Evolutionary conservation across 2,797 vertebrate species (phyloP).

Genomic region (Mergus octosetaceus): DNA sequence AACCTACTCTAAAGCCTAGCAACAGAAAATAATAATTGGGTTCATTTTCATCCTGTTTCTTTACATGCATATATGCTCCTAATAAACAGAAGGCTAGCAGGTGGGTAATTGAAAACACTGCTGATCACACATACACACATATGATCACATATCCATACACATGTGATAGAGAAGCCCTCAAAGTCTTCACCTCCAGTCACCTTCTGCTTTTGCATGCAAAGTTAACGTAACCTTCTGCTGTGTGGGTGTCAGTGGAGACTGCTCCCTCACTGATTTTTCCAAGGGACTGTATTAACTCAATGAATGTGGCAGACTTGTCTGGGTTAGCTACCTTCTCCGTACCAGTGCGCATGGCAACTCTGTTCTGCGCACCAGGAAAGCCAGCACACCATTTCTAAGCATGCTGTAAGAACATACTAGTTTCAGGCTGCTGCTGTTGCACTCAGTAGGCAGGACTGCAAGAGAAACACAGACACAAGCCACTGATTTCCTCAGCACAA

Average conservation of each 20-base stretch:
- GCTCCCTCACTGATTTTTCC: not conserved
- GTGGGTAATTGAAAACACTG: not conserved
- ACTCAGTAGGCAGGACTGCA: not conserved
- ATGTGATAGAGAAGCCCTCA: not conserved
- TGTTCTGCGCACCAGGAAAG: not conserved
- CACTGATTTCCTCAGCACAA: not conserved
- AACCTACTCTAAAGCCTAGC: not conserved
- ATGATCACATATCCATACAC: not conserved
- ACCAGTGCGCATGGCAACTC: accelerated
- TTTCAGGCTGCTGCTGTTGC: not conserved
- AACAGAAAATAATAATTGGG: not conserved
- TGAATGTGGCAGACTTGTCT: not conserved
- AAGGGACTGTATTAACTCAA: not conserved
- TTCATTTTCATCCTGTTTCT: not conserved
- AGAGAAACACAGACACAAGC: not conserved
- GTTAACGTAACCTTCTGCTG: not conserved
- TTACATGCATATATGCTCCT: not conserved
- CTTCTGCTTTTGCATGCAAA: not conserved
- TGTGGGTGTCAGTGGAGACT: not conserved
- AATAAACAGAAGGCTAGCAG: not conserved
- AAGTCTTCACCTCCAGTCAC: not conserved
- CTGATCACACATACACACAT: not conserved
- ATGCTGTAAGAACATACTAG: not conserved
- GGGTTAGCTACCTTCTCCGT: not conserved
- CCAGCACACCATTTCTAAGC: not conserved